Percentiles rank a stretch among this genome's conserved stretches.
Conservation (phyloP, 1,140 invertebrate species). For the Macrocentrus cingulum region DNA sequence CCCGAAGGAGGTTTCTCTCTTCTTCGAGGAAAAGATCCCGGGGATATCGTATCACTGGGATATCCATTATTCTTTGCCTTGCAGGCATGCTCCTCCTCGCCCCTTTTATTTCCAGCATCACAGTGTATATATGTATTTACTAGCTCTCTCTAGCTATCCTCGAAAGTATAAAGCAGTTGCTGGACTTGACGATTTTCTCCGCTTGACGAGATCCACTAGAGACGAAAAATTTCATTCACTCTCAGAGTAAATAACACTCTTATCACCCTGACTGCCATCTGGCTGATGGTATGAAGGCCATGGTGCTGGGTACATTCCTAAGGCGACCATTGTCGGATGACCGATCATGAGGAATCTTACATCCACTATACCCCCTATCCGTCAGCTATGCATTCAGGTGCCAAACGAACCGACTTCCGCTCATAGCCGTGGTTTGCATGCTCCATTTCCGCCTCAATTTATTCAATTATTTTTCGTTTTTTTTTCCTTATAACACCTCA, state of each 20-base stretch:
- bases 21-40: constrained; percentile 1
- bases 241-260: no score
- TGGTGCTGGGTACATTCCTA: constrained; percentile 30
- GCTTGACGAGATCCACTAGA: no score
- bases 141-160: constrained; percentile 4
- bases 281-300: constrained; percentile 21
- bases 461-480: no score
- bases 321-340: constrained; percentile 24
- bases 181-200: constrained; percentile 17
- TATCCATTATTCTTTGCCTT: constrained; percentile 29
- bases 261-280: no score
- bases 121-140: background rate
- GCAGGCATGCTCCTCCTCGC: constrained; percentile 24
- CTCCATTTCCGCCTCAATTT: constrained; percentile 15
- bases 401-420: constrained; percentile 33
- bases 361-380: constrained; percentile 28
- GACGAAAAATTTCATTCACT: no score
- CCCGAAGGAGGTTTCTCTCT: constrained; percentile 13
- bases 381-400: constrained; percentile 40
- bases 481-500: no score
- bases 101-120: constrained; percentile 3
- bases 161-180: constrained; percentile 6
- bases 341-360: constrained; percentile 30
- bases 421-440: constrained; percentile 31
- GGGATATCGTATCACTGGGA: constrained; percentile 21